A percentile compares a stretch with the other conserved stretches of the same genome.
phyloP scores from a whole-genome alignment of 2,888 invertebrate genomes.

The Ophion ellenae region DNA sequence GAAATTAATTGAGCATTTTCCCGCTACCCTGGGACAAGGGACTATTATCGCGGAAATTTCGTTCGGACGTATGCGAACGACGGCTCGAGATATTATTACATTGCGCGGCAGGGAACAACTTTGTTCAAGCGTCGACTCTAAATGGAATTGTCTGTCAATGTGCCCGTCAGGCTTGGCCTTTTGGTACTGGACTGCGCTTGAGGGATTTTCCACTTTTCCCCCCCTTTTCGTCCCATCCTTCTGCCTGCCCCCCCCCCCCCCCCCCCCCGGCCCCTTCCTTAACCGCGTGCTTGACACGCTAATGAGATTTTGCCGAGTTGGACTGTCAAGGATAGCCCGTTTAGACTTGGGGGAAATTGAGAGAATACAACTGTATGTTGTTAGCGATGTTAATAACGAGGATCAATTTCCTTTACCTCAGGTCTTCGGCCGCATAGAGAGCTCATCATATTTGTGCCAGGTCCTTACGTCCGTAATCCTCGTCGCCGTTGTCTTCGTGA shows the following conservation, averaged over 20 bases:
- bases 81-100: background rate
- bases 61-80: slow-evolving; percentile 18
- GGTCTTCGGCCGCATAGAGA: background rate
- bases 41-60: background rate
- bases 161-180: slow-evolving; percentile 8
- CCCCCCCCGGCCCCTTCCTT: background rate
- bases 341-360: slow-evolving; percentile 13
- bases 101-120: slow-evolving; percentile 6
- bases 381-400: slow-evolving; percentile 11
- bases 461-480: background rate
- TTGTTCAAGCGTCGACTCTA: background rate
- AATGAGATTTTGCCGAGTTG: slow-evolving; percentile 26
- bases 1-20: background rate
- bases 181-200: too few species aligned
- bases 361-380: background rate
- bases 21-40: background rate
- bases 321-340: background rate
- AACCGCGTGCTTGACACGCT: background rate
- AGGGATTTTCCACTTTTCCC: background rate
- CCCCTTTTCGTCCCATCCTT: slow-evolving; percentile 8
- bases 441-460: slow-evolving; percentile 14
- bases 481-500: background rate
- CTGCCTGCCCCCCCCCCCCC: background rate
- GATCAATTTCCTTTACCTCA: slow-evolving; percentile 8
- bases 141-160: slow-evolving; percentile 26